Base-by-base conservation (phyloP, 2,797 vertebrate genomes). In the Pyrrhura leucotis region DNA sequence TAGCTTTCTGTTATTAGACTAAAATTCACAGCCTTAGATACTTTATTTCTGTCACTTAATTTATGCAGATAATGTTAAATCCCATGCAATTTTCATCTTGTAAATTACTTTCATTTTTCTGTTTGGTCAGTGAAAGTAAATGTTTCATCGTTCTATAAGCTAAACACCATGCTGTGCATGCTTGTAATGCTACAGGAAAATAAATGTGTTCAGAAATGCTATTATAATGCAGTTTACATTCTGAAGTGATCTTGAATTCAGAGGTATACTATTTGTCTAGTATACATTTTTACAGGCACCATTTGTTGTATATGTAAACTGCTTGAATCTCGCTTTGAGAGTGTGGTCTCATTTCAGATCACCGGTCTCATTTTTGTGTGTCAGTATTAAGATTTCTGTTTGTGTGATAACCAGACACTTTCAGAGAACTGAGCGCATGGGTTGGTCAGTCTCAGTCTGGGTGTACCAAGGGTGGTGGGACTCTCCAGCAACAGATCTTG, bases 81-180 rank as follows among this genome's bases (percentile, higher is more conserved):
- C 26, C 2, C 1, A 13, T 78, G 51, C 25, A 80, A 1, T 83
- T 85, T 92, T 77, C 0, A 0, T 77, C 17, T 53, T 61, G n/a
- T 47, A 44, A 61, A 37, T 92, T 54, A 15, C 62, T 75, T 91
- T 19, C 17, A 13, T 87, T 91, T 81, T 95, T 78, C 19, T 85
- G 4, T 91, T 96, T 76, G 74, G 29, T 63, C 33, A 80, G 33
- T 65, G 56, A 54, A 91, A 78, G 31, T 31, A 71, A 85, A 62
- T 33, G 56, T 77, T 89, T 81, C 28, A 12, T 81, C 92, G 85
- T 80, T 53, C 54, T 87, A 15, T 3, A 78, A 58, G 28, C 42
- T 59, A 29, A 29, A 44, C 8, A 31, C 11, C 12, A 7, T n/a
- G 37, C 85, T 88, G 44, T 89, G 61, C 8, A 2, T 74, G 37